Evolutionary conservation across 2,888 invertebrate species (phyloP), one percentile per base, ranked within the genome.

Genomic region (Gnatocerus cornutus): DNA sequence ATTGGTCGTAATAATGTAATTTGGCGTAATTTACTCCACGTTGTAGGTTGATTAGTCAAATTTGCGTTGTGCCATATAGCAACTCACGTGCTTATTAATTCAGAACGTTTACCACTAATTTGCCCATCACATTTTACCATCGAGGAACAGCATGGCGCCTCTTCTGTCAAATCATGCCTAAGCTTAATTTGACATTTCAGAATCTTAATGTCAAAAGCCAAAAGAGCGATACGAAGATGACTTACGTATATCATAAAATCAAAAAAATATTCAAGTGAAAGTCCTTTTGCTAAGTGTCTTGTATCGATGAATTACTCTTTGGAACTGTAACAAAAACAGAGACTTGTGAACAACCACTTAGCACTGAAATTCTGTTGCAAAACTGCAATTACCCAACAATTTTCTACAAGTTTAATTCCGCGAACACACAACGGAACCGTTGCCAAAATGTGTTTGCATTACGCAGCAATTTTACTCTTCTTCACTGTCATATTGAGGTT

Each of bases 1-100:
- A 58, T 58, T 58, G 58, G 33, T 10, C 10, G 29, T 53, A 53
- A 53, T 53, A 33, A 16, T 8, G 12, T 33, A 53, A 53, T 53
- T 6, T 37, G 37, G 53, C 33, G 8, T 5, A 29, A 30, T 56
- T 43, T 8, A 43, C 21, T 16, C 9, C 14, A 53, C 7, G 16
- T 53, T 37, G 41, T 43, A 13, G 43, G 14, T 56, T 39, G 41
- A 43, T 56, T 56, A 41, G 43, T n/a, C 29, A 41, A 43, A 56
- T 41, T 55, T 55, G 30, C 30, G 29, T 12, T 21, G 52, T 52
- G 30, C 55, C 37, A 30, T 29, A 39, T 21, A 39, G 13, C 29
- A 13, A 6, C 12, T 41, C 41, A 41, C 12, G n/a, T 41, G 41
- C 6, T 41, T 12, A 13, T 33, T 33, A 21, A 21, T 21, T 21